Base-by-base conservation (phyloP, 2,113 vertebrate genomes). In the Centropristis striata region DNA sequence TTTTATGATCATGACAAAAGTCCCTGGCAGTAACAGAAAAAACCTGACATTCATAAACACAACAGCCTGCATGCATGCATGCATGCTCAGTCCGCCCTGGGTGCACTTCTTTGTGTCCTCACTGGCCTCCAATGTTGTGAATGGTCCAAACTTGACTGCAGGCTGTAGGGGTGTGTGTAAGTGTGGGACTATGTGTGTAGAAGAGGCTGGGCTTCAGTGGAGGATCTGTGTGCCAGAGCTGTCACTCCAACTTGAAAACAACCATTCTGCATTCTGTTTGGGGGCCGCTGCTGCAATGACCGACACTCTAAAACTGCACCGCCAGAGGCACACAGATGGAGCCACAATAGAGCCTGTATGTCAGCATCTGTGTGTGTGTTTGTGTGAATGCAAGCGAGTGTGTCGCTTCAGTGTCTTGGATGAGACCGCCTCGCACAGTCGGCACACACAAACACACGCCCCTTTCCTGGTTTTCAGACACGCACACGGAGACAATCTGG, bases 401-500 rank as follows among this genome's bases (percentile, higher is more conserved):
- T 69, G 49, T 75, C 8, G 53, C 66, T 63, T 46, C 39, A 8
- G 36, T 51, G 66, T 66, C 54, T 59, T 78, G 60, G 83, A 86
- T 78, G 71, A 75, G 55, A 69, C 57, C 7, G 39, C 60, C 65
- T 68, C 20, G 20, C 73, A 65, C 55, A 78, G 32, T 36, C 23
- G 39, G 39, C 50, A 11, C 65, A 67, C 77, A 74, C 64, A 75
- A 53, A 65, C 72, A 82, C 80, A 87, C 51, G 36, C 61, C 70
- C 81, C 66, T 67, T 81, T 75, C 71, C 77, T 71, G 74, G 64
- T 76, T 84, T 86, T 80, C 66, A 83, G 36, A 85, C 71, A 69
- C 18, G 13, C 72, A 85, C 41, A 11, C 53, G 55, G 81, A 78
- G 72, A 77, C 70, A 88, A 92, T 89, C 77, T 91, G 78, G 84